Percentiles rank a stretch among this genome's conserved stretches.
phyloP scores from a whole-genome alignment of 1,140 invertebrate genomes.

The Aphelenchoides besseyi region DNA sequence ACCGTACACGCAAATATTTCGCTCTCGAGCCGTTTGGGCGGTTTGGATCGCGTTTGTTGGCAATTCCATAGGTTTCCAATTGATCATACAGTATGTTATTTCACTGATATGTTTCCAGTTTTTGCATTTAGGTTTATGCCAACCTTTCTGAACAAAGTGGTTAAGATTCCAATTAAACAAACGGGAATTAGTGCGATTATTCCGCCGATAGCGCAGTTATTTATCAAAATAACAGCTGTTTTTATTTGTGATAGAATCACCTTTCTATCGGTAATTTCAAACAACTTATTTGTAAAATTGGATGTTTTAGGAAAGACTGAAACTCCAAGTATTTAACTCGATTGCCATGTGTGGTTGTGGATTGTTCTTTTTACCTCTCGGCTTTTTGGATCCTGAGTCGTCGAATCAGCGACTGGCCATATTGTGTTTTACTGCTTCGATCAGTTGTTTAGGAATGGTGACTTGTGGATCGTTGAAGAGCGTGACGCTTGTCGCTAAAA shows the following conservation, averaged over 20 bases:
- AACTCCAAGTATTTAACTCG: slow-evolving; percentile 49
- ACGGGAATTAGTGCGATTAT: slow-evolving; percentile 44
- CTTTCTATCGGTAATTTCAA: slow-evolving; percentile 36
- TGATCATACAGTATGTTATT: slow-evolving; percentile 43
- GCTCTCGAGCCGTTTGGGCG: slow-evolving; percentile 46
- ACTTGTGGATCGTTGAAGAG: slow-evolving; percentile 32
- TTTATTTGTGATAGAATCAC: slow-evolving; percentile 32
- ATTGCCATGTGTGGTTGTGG: slow-evolving; percentile 48
- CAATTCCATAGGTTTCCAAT: slow-evolving; percentile 47
- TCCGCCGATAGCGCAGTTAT: slow-evolving; percentile 44
- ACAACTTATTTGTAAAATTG: slow-evolving; percentile 23
- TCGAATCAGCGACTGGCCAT: slow-evolving; percentile 22
- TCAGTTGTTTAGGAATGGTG: slow-evolving; percentile 30
- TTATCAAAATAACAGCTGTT: slow-evolving; percentile 41
- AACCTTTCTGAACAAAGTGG: slow-evolving; percentile 44
- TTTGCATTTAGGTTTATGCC: slow-evolving; percentile 37
- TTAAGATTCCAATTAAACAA: slow-evolving; percentile 35
- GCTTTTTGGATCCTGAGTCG: slow-evolving; percentile 33
- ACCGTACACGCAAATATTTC: slow-evolving; percentile 28
- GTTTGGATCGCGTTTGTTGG: slow-evolving; percentile 55
- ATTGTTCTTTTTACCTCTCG: slow-evolving; percentile 39
- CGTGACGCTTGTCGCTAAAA: slow-evolving; percentile 24
- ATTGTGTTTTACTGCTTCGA: slow-evolving; percentile 30
- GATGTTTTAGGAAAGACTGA: slow-evolving; percentile 25
- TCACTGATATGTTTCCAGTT: neutral